Conservation (phyloP, 2,888 invertebrate species). For the Cecidostiba fungosa region DNA sequence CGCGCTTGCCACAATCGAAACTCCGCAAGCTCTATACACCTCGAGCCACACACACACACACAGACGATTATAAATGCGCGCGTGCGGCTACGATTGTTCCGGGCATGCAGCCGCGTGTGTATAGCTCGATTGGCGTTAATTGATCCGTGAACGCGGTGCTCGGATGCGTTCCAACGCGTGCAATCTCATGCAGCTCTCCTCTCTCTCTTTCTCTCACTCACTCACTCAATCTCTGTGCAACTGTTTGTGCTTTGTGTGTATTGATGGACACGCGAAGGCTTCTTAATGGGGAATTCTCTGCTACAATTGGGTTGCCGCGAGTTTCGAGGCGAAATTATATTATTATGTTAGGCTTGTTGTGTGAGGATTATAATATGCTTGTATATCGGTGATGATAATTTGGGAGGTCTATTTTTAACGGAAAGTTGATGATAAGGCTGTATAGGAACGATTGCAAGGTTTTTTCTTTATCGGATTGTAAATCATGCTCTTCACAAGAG, state of each 20-base stretch:
- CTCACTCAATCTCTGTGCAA: background rate
- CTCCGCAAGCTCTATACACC: background rate
- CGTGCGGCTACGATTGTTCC: conserved; percentile 1
- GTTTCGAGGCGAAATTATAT: background rate
- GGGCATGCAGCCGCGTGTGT: background rate
- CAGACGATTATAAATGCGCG: background rate
- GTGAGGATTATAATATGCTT: no score
- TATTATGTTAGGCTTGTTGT: no score
- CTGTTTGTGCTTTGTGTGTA: background rate
- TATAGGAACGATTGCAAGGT: no score
- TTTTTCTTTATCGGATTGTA: no score
- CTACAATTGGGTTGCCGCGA: background rate
- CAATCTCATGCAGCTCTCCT: background rate
- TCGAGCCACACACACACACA: background rate
- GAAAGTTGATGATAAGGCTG: no score
- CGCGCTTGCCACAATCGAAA: background rate
- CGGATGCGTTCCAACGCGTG: background rate
- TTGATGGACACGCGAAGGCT: conserved; percentile 27
- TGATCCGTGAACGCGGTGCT: conserved; percentile 37
- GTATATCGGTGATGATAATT: no score
- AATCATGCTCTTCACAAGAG: no score
- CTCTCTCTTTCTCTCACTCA: conserved; percentile 10
- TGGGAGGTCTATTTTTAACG: no score
- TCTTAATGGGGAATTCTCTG: conserved; percentile 4
- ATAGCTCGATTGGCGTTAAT: conserved; percentile 38